Evolutionary conservation across 1,140 invertebrate genomes (phyloP).

Genomic region (Drosophila cardini): DNA sequence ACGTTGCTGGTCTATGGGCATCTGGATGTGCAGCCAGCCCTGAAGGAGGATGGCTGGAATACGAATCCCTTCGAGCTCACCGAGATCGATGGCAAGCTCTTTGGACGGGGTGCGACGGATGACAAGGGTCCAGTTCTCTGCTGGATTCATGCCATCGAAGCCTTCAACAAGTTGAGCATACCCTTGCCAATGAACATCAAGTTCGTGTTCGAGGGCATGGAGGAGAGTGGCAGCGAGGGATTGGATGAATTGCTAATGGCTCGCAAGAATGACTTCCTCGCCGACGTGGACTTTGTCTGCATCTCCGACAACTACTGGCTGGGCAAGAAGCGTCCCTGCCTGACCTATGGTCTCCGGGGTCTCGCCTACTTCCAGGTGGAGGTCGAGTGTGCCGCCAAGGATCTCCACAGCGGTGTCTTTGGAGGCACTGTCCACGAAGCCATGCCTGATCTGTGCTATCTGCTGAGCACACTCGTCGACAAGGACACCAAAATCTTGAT

Average conservation of each 20-base stretch:
- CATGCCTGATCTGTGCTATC: constrained; percentile 94
- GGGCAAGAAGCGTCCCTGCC: constrained; percentile 97
- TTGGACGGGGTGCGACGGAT: constrained; percentile 96
- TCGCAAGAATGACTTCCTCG: constrained; percentile 92
- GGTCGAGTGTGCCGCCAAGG: constrained; percentile 94
- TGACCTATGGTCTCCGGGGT: constrained; percentile 98
- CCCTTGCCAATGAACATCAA: constrained; percentile 96
- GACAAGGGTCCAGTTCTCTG: constrained; percentile 97
- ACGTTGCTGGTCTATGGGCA: constrained; percentile 98
- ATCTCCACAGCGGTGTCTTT: constrained; percentile 97
- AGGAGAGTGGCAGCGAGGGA: constrained; percentile 98
- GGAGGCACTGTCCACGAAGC: constrained; percentile 96
- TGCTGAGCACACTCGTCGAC: constrained; percentile 93
- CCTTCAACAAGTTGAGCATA: constrained; percentile 90
- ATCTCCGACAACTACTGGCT: constrained; percentile 99
- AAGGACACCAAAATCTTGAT: constrained; percentile 93
- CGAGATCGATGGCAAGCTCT: constrained; percentile 96
- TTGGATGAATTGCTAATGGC: constrained; percentile 93
- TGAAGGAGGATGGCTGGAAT: constrained; percentile 96
- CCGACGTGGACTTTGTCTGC: constrained; percentile 96
- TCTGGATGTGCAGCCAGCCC: constrained; percentile 98
- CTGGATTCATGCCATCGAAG: constrained; percentile 97
- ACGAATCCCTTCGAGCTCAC: constrained; percentile 96
- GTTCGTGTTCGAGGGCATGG: constrained; percentile 99
- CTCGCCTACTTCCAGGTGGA: constrained; percentile 97